Evolutionary conservation across 2,113 vertebrate species (phyloP), one percentile per base, ranked within the genome.

Genomic region (Leptodactylus fuscus): DNA sequence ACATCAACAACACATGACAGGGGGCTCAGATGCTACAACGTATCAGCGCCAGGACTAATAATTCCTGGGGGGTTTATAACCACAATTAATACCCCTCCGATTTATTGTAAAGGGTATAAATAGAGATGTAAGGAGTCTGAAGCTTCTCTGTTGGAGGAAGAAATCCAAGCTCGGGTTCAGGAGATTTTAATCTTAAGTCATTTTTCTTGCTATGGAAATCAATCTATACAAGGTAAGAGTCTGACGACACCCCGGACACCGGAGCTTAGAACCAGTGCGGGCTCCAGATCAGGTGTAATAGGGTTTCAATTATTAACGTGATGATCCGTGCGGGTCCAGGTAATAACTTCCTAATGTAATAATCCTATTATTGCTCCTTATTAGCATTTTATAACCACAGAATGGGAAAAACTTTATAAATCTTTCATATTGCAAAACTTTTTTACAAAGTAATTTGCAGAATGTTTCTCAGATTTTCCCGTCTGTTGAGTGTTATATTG

Each of bases 1-100:
- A 74, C 38, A 41, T n/a, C 29, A 74, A 74, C 41, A 74, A 74
- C 70, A 74, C 70, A 27, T 46, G 38, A 46, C 4, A 44, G 38
- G 38, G 46, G 41, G n/a, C 38, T 46, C 70, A 74, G 70, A 73
- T 41, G 34, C 9, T 22, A 73, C 65, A 34, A 34, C 16, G 9
- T 69, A 69, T 34, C 65, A 69, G 20, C 32, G 44, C 36, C n/a
- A 0, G 6, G 36, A 46, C 10, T 48, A 74, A 48, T 74, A 15
- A 74, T 24, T 44, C 70, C n/a, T 2, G 0, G 6, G 70, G 46
- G 70, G 12, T 15, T 44, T 27, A 46, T 46, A 74, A 24, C 41
- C 4, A 46, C 20, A n/a, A 74, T 74, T 46, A 74, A n/a, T 44
- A 15, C 16, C n/a, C 38, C 18, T 24, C 12, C 12, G 18, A 5